Percentiles rank a stretch among this genome's conserved stretches.
Conservation (phyloP, 2,113 vertebrate genomes). For the Jacana jacana region DNA sequence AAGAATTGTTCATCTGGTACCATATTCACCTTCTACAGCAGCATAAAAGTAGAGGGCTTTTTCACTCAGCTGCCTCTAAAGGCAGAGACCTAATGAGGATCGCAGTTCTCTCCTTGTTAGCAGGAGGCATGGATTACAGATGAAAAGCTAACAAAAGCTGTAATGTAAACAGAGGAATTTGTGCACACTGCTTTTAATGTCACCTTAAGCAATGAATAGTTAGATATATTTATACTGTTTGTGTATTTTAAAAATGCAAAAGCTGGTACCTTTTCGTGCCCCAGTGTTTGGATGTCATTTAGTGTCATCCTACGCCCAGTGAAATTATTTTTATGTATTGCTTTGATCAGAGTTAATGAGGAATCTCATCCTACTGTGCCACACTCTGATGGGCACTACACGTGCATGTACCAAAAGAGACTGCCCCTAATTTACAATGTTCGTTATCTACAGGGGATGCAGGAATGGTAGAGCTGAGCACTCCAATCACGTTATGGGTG, state of each 20-base stretch:
- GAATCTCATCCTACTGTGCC: neutral
- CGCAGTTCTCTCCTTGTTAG: neutral
- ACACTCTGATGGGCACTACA: neutral
- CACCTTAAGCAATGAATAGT: neutral
- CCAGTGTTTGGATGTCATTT: neutral
- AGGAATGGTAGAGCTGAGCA: neutral
- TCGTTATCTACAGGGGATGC: neutral
- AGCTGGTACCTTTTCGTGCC: neutral
- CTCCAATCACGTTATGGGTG: neutral
- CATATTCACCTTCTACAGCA: neutral
- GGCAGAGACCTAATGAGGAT: neutral
- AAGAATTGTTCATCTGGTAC: neutral
- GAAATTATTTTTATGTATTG: neutral
- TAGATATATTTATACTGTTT: neutral
- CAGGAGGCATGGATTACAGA: conserved; percentile 1
- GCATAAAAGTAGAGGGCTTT: neutral
- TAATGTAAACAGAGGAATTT: neutral
- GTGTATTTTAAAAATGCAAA: neutral
- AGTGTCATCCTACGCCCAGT: neutral
- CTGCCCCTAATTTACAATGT: neutral
- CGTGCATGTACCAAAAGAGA: neutral
- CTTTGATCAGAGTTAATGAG: neutral
- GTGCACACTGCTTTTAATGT: neutral
- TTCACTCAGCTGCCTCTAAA: neutral
- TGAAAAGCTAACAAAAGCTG: neutral